A percentile compares a stretch with the other conserved stretches of the same genome.
Conservation (phyloP, 2,113 vertebrate genomes). For the Erythrocercus mccallii region DNA sequence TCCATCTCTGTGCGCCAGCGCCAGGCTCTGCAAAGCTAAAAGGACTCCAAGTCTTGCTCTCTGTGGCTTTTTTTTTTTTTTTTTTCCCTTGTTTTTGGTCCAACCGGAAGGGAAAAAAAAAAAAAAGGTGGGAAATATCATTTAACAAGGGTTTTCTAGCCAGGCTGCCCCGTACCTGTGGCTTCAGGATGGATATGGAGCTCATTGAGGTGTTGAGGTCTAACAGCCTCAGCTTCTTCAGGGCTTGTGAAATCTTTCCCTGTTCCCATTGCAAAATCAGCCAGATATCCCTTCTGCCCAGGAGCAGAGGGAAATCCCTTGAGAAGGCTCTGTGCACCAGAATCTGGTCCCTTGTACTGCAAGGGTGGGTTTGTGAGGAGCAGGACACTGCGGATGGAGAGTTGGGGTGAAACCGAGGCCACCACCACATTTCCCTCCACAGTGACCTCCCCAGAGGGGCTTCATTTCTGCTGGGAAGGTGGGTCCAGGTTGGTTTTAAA, state of each 20-base stretch:
- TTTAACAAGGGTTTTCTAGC: not conserved
- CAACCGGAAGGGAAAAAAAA: rapidly evolving
- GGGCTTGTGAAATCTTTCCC: not conserved
- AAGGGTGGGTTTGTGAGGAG: not conserved
- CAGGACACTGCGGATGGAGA: rapidly evolving
- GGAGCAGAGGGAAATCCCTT: not conserved
- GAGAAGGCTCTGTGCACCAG: not conserved
- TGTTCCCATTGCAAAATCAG: not conserved
- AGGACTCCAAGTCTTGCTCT: not conserved
- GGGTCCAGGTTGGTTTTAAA: not conserved
- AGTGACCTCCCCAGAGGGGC: not conserved
- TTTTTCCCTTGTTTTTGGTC: not conserved
- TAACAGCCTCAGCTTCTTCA: not conserved
- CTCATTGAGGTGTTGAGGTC: not conserved
- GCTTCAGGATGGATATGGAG: not conserved
- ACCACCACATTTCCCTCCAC: rapidly evolving
- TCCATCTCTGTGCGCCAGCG: rapidly evolving
- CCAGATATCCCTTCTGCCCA: not conserved
- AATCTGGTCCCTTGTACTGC: not conserved
- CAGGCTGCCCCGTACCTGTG: not conserved
- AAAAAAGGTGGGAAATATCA: not conserved
- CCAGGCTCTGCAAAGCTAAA: not conserved
- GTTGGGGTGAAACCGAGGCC: not conserved
- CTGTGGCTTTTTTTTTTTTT: rapidly evolving
- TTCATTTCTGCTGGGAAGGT: not conserved